Percentiles rank a stretch among this genome's conserved stretches.
Conservation (phyloP, 2,113 vertebrate genomes). For the Leptobrachium leishanense region DNA sequence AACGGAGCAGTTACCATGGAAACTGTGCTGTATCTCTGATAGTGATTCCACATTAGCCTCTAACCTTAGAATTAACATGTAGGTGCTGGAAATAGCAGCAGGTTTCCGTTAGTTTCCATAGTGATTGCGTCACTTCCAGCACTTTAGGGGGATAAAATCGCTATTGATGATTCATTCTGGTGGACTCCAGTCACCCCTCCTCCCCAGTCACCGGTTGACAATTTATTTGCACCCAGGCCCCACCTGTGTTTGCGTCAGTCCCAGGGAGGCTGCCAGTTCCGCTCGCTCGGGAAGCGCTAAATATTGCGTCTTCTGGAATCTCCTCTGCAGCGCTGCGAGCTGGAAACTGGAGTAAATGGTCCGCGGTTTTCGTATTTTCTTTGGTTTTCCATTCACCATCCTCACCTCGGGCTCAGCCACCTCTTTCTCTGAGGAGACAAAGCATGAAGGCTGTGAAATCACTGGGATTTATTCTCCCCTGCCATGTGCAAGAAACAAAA, state of each 20-base stretch:
- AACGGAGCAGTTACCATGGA: too few species aligned
- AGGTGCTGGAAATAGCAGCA: too few species aligned
- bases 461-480: too few species aligned
- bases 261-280: conserved; percentile 91
- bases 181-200: too few species aligned
- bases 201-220: not conserved
- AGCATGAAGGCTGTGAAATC: not conserved
- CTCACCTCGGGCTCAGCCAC: conserved; percentile 90
- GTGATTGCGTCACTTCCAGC: too few species aligned
- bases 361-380: conserved; percentile 96
- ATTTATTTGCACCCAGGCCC: not conserved
- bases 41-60: too few species aligned
- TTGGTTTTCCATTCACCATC: conserved; percentile 98
- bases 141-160: too few species aligned
- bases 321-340: conserved; percentile 92
- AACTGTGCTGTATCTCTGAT: too few species aligned
- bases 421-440: conserved; percentile 81
- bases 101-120: not conserved
- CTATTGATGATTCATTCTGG: too few species aligned
- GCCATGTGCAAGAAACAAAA: too few species aligned
- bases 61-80: too few species aligned
- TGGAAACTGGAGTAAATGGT: conserved; percentile 99
- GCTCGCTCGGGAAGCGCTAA: conserved; percentile 95
- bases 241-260: conserved; percentile 97
- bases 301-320: conserved; percentile 98